Evolutionary conservation across 2,888 invertebrate species (phyloP).

Genomic region (Diploptera punctata): DNA sequence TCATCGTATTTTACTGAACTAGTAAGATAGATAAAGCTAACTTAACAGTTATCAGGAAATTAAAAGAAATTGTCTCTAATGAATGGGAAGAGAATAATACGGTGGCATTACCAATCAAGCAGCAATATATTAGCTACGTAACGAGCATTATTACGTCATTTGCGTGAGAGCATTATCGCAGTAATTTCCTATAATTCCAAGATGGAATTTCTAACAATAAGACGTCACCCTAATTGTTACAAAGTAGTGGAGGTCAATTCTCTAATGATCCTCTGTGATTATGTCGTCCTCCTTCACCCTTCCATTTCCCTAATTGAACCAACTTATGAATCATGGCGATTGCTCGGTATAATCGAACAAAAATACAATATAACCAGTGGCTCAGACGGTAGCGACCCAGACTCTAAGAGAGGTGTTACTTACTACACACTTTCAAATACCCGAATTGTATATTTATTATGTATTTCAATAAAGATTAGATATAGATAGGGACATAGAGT

Average conservation of each 20-base stretch:
- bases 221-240: neutral
- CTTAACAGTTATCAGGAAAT: too few species aligned
- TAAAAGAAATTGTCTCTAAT: too few species aligned
- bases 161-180: neutral
- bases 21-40: too few species aligned
- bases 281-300: neutral
- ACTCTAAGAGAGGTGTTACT: too few species aligned
- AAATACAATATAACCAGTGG: too few species aligned
- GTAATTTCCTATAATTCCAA: neutral
- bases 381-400: too few species aligned
- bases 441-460: too few species aligned
- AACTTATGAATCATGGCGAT: neutral
- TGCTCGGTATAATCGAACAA: neutral
- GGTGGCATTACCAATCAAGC: neutral
- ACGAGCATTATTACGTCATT: neutral
- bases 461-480: too few species aligned
- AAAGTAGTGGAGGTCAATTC: neutral
- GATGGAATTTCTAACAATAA: neutral
- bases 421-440: too few species aligned
- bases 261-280: neutral
- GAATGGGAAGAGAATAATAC: too few species aligned
- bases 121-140: neutral
- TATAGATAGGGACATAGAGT: too few species aligned
- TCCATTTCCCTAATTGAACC: constrained; percentile 15
- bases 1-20: too few species aligned